These are phyloP conservation scores for Rhopalosiphum padi DNA, from an alignment of 1,140 invertebrate species.

Conservation along the genomic window DNA sequence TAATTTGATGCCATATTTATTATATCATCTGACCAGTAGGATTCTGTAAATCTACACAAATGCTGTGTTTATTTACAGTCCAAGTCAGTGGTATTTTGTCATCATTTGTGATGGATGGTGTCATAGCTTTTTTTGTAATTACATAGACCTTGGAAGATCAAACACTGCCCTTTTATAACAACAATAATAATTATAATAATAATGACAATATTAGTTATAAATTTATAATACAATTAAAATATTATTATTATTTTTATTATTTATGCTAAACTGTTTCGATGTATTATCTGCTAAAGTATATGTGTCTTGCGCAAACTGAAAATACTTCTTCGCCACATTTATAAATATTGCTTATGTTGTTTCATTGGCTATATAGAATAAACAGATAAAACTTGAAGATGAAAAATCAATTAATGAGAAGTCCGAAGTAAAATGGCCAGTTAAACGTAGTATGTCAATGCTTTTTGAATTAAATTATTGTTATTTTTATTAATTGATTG, in stretches of 20 bases:
- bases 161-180: background rate
- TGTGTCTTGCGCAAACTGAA: slow-evolving; percentile 45
- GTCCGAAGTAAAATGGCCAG: background rate
- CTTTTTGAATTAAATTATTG: background rate
- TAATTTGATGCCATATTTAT: slow-evolving; percentile 48
- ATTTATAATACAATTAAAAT: background rate
- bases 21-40: slow-evolving; percentile 20
- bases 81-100: slow-evolving; percentile 42
- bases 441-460: slow-evolving; percentile 35
- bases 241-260: slow-evolving; percentile 34
- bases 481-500: background rate
- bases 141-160: slow-evolving; percentile 44
- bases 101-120: slow-evolving; percentile 53
- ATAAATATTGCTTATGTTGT: slow-evolving; percentile 50
- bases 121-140: slow-evolving; percentile 32
- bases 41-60: background rate
- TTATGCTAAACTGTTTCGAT: background rate
- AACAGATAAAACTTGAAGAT: background rate
- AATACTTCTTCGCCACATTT: slow-evolving; percentile 38
- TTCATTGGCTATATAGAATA: slow-evolving; percentile 49
- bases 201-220: background rate
- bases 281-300: slow-evolving; percentile 51
- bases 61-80: slow-evolving; percentile 31
- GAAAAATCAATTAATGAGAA: background rate
- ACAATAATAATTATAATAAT: background rate